Conservation (phyloP, 1,140 invertebrate genomes). For the Plectus sambesii region DNA sequence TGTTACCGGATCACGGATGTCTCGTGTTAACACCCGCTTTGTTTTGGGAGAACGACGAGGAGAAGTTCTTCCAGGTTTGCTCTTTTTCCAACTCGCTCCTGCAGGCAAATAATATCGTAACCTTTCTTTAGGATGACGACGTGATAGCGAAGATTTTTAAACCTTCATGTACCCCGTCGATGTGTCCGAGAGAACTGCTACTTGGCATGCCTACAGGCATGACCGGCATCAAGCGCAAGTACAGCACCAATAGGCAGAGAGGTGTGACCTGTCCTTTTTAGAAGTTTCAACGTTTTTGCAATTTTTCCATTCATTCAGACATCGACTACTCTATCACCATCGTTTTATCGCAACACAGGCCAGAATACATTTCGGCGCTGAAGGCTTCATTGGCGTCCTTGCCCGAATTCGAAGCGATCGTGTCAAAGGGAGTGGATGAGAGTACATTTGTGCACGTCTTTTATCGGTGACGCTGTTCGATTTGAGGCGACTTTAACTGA, state of each 20-base stretch:
- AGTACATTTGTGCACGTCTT: slow-evolving; percentile 34
- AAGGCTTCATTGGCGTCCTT: slow-evolving; percentile 13
- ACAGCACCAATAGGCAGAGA: slow-evolving; percentile 35
- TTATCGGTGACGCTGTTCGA: slow-evolving; percentile 23
- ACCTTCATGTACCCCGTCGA: slow-evolving; percentile 20
- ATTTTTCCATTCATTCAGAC: slow-evolving; percentile 16
- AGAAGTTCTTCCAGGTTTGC: slow-evolving; percentile 17
- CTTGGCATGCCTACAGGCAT: slow-evolving; percentile 23
- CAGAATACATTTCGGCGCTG: slow-evolving; percentile 17
- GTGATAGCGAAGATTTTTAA: slow-evolving; percentile 28
- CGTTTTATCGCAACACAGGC: slow-evolving; percentile 18
- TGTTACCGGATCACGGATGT: slow-evolving; percentile 20
- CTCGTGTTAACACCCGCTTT: slow-evolving; percentile 27
- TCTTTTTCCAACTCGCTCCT: slow-evolving; percentile 5
- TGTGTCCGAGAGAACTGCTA: slow-evolving; percentile 32
- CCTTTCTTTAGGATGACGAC: slow-evolving; percentile 26
- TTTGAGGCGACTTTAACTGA: background rate
- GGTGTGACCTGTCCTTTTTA: slow-evolving; percentile 19
- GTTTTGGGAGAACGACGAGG: slow-evolving; percentile 27
- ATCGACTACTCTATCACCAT: slow-evolving; percentile 33
- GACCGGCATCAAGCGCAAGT: slow-evolving; percentile 31
- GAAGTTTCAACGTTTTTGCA: slow-evolving; percentile 1
- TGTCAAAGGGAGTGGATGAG: slow-evolving; percentile 26
- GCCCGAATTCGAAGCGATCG: slow-evolving; percentile 21
- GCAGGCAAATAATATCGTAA: too few species aligned